Percentiles rank a stretch among this genome's conserved stretches.
Conservation (phyloP, 2,888 invertebrate genomes). For the Endomychus coccineus region DNA sequence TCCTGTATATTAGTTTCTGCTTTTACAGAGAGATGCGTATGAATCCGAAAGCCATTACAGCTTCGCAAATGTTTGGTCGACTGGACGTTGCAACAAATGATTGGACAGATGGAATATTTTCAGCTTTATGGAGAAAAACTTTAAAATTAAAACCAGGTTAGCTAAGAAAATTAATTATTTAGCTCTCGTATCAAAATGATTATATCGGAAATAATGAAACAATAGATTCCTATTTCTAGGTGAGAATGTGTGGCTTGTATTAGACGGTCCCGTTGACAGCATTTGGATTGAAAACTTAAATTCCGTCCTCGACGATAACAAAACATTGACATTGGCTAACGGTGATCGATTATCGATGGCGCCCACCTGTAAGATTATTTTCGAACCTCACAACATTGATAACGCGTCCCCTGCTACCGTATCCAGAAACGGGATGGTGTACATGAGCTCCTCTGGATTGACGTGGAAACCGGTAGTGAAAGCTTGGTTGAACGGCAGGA, state of each 20-base stretch:
- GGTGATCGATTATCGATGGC: constrained; percentile 94
- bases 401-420: constrained; percentile 97
- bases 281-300: constrained; percentile 98
- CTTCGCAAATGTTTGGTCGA: constrained; percentile 95
- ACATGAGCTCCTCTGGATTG: constrained; percentile 94
- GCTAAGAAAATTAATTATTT: too few relatives aligned
- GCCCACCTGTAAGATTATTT: constrained; percentile 89
- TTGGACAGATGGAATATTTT: constrained; percentile 98
- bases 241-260: constrained; percentile 87
- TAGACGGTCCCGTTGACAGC: constrained; percentile 95
- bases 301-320: constrained; percentile 94
- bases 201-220: too few relatives aligned
- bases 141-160: constrained; percentile 72
- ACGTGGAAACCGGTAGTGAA: constrained; percentile 87
- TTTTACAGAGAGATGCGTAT: constrained; percentile 78
- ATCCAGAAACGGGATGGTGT: constrained; percentile 63
- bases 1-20: not conserved
- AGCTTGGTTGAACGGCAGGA: constrained; percentile 70
- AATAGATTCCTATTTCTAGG: constrained; percentile 43
- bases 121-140: constrained; percentile 92
- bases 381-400: constrained; percentile 95
- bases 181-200: too few relatives aligned
- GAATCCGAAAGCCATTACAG: constrained; percentile 97
- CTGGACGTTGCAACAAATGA: constrained; percentile 96
- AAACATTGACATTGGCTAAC: constrained; percentile 89